Conservation (phyloP, 92 coral and sea anemone species). For the Zoanthus gigantus region DNA sequence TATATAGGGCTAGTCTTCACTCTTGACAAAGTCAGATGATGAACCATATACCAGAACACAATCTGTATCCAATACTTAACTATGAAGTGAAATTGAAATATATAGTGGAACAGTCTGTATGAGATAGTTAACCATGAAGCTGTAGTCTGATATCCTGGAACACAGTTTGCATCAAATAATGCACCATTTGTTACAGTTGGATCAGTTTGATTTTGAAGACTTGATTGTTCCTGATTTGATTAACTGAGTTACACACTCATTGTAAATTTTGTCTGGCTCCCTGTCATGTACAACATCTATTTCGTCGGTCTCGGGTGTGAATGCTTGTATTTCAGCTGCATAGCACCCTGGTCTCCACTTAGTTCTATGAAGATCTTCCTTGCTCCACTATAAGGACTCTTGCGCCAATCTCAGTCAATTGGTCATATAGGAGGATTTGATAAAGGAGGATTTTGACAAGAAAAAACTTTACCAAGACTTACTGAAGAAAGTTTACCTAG, state of each 20-base stretch:
- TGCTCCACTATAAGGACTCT: slow-evolving; percentile 40
- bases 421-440: slow-evolving; percentile 53
- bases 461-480: too few relatives aligned
- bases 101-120: slow-evolving; percentile 9
- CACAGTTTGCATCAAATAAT: slow-evolving; percentile 2
- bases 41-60: slow-evolving; percentile 14
- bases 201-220: slow-evolving; percentile 19
- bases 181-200: neutral
- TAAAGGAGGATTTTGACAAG: too few relatives aligned
- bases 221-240: slow-evolving; percentile 47
- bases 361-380: slow-evolving; percentile 46
- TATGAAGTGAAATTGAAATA: neutral
- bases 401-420: slow-evolving; percentile 61
- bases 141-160: slow-evolving; percentile 3
- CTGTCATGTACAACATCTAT: slow-evolving; percentile 30
- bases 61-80: neutral
- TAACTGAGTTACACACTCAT: slow-evolving; percentile 39
- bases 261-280: slow-evolving; percentile 52
- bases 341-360: slow-evolving; percentile 68
- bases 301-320: slow-evolving; percentile 52
- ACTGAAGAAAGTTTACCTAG: too few relatives aligned
- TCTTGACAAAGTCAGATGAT: too few relatives aligned
- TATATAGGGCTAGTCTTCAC: too few relatives aligned
- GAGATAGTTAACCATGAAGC: slow-evolving; percentile 8
- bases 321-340: slow-evolving; percentile 61